Evolutionary conservation across 37 sponge, comb jelly and placozoan genomes (phyloP), one percentile per base, ranked within the genome.

Genomic region (Hexactinellida sp.): DNA sequence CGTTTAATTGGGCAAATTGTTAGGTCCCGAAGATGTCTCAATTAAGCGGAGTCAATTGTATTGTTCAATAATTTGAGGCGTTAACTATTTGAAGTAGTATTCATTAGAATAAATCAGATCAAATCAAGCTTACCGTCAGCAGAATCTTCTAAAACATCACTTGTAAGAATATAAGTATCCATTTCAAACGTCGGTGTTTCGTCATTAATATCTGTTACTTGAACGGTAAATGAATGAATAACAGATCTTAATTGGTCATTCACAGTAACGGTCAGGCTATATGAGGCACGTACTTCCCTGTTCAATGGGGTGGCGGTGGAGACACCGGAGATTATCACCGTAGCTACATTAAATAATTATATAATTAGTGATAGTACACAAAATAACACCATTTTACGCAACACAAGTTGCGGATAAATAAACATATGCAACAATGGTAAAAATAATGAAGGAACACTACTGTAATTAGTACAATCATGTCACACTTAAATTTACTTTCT

Each of bases 161-260:
- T 63, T 7, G 21, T 7, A 25, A 63, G 28, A 63, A 63, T 63
- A 63, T 63, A 63, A 63, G 76, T n/a, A 63, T 63, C 76, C 76
- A 32, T 5, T 63, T 63, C 76, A n/a, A 63, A 63, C 5, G 34
- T 5, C 3, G 76, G 76, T 25, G 13, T 63, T 10, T 63, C 5
- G 13, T 63, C 86, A 82, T 85, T 85, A 25, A 85, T 32, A 54
- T 85, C 86, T 82, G 39, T 39, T 9, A 85, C 52, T 9, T 34
- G 1, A 9, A 85, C 86, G n/a, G 86, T 85, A n/a, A 51, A 63
- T 32, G 76, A 32, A 63, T 63, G 76, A 23, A 23, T 63, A 32
- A n/a, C 13, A 25, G 76, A 63, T 21, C 5, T 3, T 63, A 63
- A 25, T n/a, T 23, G 19, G 34, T 63, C 76, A n/a, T 63, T 63